Evolutionary conservation across 2,888 invertebrate genomes (phyloP).

Genomic region (Habrosyne pyritoides): DNA sequence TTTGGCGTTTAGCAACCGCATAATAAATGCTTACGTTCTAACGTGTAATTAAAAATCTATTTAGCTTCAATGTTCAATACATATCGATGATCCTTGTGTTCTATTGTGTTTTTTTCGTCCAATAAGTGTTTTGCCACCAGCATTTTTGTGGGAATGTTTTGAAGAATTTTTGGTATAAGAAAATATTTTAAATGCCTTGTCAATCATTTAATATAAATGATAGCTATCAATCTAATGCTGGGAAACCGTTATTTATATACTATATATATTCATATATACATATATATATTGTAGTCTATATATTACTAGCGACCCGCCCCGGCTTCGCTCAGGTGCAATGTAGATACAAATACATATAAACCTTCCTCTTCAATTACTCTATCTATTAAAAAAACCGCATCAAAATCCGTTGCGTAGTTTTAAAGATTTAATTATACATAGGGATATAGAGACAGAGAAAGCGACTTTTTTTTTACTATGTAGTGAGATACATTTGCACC

Average conservation of each 20-base stretch:
- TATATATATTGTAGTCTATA: no score
- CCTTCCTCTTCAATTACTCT: no score
- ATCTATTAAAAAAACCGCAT: no score
- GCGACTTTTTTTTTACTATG: no score
- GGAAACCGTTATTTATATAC: neutral
- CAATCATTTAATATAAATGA: neutral
- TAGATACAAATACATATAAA: no score
- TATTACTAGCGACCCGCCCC: no score
- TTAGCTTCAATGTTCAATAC: constrained; percentile 62
- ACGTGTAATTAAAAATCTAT: constrained; percentile 73
- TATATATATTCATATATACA: no score
- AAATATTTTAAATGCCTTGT: neutral
- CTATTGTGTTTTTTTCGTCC: constrained; percentile 41
- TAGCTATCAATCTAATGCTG: neutral
- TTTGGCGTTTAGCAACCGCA: constrained; percentile 74
- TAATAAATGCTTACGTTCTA: constrained; percentile 60
- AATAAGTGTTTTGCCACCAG: neutral
- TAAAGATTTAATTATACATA: no score
- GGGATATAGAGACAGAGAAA: no score
- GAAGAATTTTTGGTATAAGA: neutral
- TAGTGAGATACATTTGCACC: no score
- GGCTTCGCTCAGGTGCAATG: no score
- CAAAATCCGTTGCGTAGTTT: no score
- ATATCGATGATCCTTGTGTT: constrained; percentile 54
- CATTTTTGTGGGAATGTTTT: constrained; percentile 1